phyloP scores from a whole-genome alignment of 1,140 invertebrate species.

The Drosophila quadrilineata region DNA sequence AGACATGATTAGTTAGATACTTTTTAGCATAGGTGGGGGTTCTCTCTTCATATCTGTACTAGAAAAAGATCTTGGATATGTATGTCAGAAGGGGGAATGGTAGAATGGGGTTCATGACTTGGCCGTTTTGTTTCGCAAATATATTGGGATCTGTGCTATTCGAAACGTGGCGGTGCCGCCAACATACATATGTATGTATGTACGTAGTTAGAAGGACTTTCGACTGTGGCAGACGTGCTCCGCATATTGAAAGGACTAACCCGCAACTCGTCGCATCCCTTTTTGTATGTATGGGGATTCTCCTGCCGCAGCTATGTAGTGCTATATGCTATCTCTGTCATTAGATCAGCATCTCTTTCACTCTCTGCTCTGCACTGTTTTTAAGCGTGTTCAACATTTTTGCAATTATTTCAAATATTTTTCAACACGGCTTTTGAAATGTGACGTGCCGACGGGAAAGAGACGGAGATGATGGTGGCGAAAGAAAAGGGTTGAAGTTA shows the following conservation, averaged over 20 bases:
- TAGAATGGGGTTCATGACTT: not conserved
- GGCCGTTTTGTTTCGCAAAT: conserved; percentile 4
- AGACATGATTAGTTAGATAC: too few relatives aligned
- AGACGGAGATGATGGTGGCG: conserved; percentile 5
- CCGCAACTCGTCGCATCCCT: too few relatives aligned
- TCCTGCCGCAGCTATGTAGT: too few relatives aligned
- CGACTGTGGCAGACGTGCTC: conserved; percentile 38
- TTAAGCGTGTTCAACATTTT: conserved; percentile 55
- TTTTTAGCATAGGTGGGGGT: too few relatives aligned
- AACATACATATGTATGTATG: too few relatives aligned
- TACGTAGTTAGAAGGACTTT: conserved; percentile 24
- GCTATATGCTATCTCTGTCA: too few relatives aligned
- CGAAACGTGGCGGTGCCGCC: conserved; percentile 20
- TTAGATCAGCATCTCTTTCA: too few relatives aligned
- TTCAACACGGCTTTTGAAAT: conserved; percentile 72
- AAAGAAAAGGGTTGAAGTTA: not conserved
- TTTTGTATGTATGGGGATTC: too few relatives aligned
- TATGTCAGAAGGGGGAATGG: too few relatives aligned
- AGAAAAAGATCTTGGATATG: too few relatives aligned
- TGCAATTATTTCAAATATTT: conserved; percentile 79
- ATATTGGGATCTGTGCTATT: too few relatives aligned
- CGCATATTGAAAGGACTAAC: conserved; percentile 33
- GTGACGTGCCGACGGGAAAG: conserved; percentile 62
- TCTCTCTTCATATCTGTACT: too few relatives aligned
- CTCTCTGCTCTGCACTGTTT: not conserved